Base-by-base conservation (phyloP, 2,888 invertebrate genomes). In the Zeuzera pyrina region DNA sequence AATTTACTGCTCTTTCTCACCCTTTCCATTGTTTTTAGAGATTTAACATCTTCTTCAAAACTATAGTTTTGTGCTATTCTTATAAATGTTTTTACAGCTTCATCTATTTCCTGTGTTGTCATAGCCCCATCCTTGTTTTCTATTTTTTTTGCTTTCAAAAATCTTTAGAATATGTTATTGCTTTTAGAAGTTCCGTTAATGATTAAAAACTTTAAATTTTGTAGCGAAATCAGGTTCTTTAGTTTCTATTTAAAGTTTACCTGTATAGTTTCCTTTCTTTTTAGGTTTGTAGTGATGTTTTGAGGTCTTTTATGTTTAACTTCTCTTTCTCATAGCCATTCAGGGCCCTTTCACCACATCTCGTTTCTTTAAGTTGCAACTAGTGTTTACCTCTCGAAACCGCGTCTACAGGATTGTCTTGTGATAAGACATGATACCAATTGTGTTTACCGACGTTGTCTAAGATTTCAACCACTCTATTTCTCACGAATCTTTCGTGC, bases 401-500 rank as follows among this genome's bases (percentile, higher is more conserved):
- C 4, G 25, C 14, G 15, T 34, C 34, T 2, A 30, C 34, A 2
- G 34, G 34, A 10, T 34, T 34, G 6, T 27, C 26, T 4, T 19
- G 1, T 1, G 30, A 15, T 12, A n/a, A 15, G 1, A 34, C 34
- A 22, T 30, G 34, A 26, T 15, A 27, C 34, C 34, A 34, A 10
- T 24, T 6, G 8, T n/a, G 14, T 6, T 11, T 21, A 3, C 7
- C 10, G 4, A 30, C 13, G 4, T 30, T 34, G 2, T 29, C 31
- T 5, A 33, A n/a, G n/a, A 45, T 42, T 15, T 36, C 36, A 3
- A 29, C 24, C 1, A 48, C 46, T 2, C 49, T 14, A 29, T 52
- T 52, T 1, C 36, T 38, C 1, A 52, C 46, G 27, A 49, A 55
- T 3, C 38, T 8, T 1, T 12, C 31, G 21, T 35, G 14, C 1